These are phyloP conservation scores for Craterocephalus amniculus DNA, from an alignment of 2,797 vertebrate species.

Conservation along the genomic window DNA sequence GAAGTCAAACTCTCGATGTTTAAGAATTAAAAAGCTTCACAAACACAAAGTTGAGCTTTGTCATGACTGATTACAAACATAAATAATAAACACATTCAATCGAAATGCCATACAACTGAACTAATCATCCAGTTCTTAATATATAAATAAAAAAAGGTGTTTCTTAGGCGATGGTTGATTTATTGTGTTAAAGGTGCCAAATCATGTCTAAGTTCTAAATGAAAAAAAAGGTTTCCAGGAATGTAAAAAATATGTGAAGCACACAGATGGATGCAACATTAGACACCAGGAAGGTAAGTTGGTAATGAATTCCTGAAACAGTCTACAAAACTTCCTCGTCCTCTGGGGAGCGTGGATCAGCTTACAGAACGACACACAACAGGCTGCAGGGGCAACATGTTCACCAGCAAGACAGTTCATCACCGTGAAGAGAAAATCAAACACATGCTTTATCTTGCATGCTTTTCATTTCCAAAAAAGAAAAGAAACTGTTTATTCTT, in stretches of 20 bases:
- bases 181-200: background rate
- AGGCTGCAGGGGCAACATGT: constrained; percentile 46
- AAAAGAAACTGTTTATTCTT: constrained; percentile 41
- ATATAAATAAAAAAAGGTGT: background rate
- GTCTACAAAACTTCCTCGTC: constrained; percentile 25
- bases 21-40: constrained; percentile 25
- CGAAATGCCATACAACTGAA: no score
- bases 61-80: constrained; percentile 12
- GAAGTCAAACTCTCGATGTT: constrained; percentile 42
- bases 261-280: background rate
- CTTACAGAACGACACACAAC: constrained; percentile 48
- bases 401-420: constrained; percentile 42
- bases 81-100: constrained; percentile 2
- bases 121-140: no score
- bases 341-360: constrained; percentile 65
- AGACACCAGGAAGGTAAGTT: background rate
- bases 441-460: constrained; percentile 42
- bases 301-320: constrained; percentile 24
- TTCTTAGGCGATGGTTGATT: background rate
- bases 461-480: constrained; percentile 52
- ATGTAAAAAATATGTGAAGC: background rate
- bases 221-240: background rate
- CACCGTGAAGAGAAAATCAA: constrained; percentile 44
- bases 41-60: constrained; percentile 4
- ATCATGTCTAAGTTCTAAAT: background rate